Conservation (phyloP, 2,888 invertebrate genomes). For the Polydesmus complanatus region DNA sequence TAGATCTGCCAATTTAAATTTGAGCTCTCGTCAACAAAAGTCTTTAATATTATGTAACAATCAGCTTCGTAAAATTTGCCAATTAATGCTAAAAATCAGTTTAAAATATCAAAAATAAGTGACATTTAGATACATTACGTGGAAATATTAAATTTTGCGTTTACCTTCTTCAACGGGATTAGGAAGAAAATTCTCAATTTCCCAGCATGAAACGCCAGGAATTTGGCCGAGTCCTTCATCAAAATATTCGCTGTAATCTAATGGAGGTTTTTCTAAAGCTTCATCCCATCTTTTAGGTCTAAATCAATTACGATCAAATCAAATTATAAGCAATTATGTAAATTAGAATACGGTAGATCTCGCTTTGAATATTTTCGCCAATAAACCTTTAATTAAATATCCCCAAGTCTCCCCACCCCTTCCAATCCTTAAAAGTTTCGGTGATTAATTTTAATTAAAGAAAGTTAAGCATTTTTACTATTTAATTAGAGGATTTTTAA, state of each 20-base stretch:
- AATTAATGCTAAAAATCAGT: conserved; percentile 50
- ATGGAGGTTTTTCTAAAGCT: conserved; percentile 78
- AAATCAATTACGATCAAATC: conserved; percentile 15
- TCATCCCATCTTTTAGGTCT: conserved; percentile 96
- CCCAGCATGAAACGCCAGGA: conserved; percentile 85
- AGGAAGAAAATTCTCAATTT: conserved; percentile 97
- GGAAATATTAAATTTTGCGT: not conserved
- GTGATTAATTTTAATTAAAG: too few relatives aligned
- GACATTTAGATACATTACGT: not conserved
- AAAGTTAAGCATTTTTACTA: too few relatives aligned
- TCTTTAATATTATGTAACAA: conserved; percentile 92
- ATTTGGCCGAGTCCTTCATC: conserved; percentile 84
- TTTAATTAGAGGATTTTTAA: too few relatives aligned
- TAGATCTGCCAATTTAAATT: conserved; percentile 88
- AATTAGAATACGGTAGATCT: too few relatives aligned
- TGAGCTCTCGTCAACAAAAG: conserved; percentile 62
- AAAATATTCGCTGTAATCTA: conserved; percentile 95
- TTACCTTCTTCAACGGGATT: conserved; percentile 53
- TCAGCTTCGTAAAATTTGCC: conserved; percentile 99
- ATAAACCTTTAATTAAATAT: too few relatives aligned
- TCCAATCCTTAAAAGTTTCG: too few relatives aligned
- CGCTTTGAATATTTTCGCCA: too few relatives aligned
- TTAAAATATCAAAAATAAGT: not conserved
- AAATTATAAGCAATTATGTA: conserved; percentile 19
- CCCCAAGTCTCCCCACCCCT: too few relatives aligned